Evolutionary conservation across 2,797 vertebrate genomes (phyloP).

Genomic region (Discoglossus pictus): DNA sequence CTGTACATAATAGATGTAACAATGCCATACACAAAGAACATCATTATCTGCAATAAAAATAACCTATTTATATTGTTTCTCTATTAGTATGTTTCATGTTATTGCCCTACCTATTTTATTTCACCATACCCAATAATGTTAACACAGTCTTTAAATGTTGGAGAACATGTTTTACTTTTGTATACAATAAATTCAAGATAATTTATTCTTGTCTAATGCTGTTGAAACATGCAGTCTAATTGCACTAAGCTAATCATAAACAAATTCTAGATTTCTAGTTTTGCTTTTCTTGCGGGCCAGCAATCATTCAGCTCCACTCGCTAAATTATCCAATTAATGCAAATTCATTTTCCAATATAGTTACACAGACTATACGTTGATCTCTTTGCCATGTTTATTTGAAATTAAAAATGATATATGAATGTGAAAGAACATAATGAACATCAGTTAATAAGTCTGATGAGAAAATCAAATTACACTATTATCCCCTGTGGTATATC

Average conservation of each 20-base stretch:
- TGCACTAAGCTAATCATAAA: constrained; percentile 43
- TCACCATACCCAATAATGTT: constrained; percentile 35
- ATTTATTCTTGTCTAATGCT: constrained; percentile 42
- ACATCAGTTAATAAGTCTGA: constrained; percentile 27
- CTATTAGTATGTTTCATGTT: too few relatives aligned
- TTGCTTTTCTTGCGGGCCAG: constrained; percentile 20
- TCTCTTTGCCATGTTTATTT: constrained; percentile 20
- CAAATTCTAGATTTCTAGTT: constrained; percentile 13
- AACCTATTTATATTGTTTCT: too few relatives aligned
- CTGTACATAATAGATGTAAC: too few relatives aligned
- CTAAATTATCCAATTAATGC: constrained; percentile 39
- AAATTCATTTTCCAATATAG: constrained; percentile 25
- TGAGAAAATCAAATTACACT: constrained; percentile 41
- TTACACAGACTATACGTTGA: constrained; percentile 24
- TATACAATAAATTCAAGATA: constrained; percentile 30
- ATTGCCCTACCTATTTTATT: background rate
- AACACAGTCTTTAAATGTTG: constrained; percentile 37
- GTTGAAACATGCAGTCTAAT: constrained; percentile 43
- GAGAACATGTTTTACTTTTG: constrained; percentile 43
- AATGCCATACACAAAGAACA: too few relatives aligned
- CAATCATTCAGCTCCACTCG: constrained; percentile 17
- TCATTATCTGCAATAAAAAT: too few relatives aligned
- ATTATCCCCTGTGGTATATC: constrained; percentile 23
- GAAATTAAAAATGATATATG: constrained; percentile 32
- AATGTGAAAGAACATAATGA: constrained; percentile 23